Evolutionary conservation across 2,113 vertebrate species (phyloP).

Genomic region (Saguinus imperator): DNA sequence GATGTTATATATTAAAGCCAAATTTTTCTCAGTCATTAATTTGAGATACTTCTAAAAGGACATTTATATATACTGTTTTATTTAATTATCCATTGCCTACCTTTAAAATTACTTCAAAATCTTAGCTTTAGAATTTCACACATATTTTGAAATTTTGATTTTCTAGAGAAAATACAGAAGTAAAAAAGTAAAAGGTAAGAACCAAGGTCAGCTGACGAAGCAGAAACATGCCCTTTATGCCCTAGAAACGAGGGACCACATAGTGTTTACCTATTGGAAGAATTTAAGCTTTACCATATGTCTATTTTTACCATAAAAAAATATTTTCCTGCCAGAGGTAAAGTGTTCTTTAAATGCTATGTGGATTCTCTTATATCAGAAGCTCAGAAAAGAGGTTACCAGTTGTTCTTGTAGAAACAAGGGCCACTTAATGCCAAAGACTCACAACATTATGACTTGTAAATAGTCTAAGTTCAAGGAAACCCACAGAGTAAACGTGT

Average conservation of each 20-base stretch:
- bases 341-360: background rate
- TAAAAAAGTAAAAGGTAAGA: background rate
- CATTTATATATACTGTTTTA: background rate
- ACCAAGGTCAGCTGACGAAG: background rate
- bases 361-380: background rate
- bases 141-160: constrained; percentile 1
- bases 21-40: constrained; percentile 20
- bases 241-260: background rate
- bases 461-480: background rate
- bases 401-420: background rate
- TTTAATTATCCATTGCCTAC: constrained; percentile 13
- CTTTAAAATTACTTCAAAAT: background rate
- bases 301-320: constrained; percentile 26
- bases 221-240: background rate
- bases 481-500: background rate
- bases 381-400: background rate
- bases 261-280: background rate
- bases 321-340: background rate
- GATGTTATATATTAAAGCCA: background rate
- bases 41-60: constrained; percentile 36
- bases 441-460: background rate
- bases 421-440: background rate
- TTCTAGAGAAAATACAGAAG: background rate
- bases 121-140: background rate
- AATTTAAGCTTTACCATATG: background rate